These are phyloP conservation scores for Battus philenor DNA, from an alignment of 1,140 invertebrate species.

Conservation along the genomic window DNA sequence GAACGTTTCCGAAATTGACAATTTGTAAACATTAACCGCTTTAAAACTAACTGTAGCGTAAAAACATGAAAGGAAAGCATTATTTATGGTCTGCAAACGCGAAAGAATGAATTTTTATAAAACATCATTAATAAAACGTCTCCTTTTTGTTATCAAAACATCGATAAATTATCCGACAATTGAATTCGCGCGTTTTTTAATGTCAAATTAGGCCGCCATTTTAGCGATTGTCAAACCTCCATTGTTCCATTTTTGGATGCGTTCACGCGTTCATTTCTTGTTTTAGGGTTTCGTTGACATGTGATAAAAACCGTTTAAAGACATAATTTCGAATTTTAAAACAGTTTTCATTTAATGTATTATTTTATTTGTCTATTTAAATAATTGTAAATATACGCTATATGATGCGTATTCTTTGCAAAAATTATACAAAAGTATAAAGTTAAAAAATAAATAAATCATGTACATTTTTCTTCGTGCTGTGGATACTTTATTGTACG, in stretches of 20 bases:
- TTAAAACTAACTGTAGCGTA: conserved; percentile 55
- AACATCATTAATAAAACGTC: conserved; percentile 59
- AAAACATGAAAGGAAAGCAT: conserved; percentile 41
- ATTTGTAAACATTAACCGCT: conserved; percentile 53
- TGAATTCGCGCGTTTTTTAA: conserved; percentile 66
- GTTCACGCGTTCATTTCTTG: conserved; percentile 43
- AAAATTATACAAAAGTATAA: no score
- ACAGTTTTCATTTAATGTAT: not conserved
- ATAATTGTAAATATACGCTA: no score
- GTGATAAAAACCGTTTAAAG: conserved; percentile 1
- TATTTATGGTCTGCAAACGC: conserved; percentile 50
- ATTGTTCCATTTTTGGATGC: conserved; percentile 51
- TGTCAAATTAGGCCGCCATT: conserved; percentile 67
- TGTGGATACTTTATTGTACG: conserved; percentile 1
- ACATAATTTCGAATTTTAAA: no score
- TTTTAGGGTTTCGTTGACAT: conserved; percentile 3
- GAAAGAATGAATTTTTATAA: conserved; percentile 47
- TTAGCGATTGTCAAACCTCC: conserved; percentile 39
- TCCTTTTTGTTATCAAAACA: conserved; percentile 49
- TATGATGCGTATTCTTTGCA: no score
- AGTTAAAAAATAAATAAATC: no score
- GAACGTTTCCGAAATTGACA: conserved; percentile 17
- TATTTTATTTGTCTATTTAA: no score
- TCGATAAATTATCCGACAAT: conserved; percentile 68
- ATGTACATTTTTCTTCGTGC: no score